These are phyloP conservation scores for Cacajao melanocephalus DNA, from an alignment of 2,797 vertebrate genomes.

Conservation along the genomic window DNA sequence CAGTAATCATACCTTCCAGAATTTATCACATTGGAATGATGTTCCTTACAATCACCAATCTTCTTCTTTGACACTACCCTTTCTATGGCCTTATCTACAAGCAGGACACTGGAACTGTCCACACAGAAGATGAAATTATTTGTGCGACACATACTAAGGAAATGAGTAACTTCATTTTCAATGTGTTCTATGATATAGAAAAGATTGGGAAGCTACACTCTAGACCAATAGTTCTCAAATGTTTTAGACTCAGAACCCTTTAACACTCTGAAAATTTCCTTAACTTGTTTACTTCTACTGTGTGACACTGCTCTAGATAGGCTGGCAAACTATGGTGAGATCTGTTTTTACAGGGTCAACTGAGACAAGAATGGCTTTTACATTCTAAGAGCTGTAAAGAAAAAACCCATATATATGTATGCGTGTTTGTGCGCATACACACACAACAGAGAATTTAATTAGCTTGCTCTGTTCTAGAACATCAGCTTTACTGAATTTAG, in stretches of 20 bases:
- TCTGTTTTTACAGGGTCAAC: neutral
- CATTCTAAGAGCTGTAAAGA: neutral
- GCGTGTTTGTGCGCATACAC: neutral
- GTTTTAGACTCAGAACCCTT: slow-evolving; percentile 1
- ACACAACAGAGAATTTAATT: neutral
- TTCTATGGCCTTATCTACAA: slow-evolving; percentile 10
- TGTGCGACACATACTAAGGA: neutral
- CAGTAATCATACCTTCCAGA: neutral
- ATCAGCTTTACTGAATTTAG: slow-evolving; percentile 14
- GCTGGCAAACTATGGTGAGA: neutral
- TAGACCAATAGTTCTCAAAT: slow-evolving; percentile 31
- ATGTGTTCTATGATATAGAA: neutral
- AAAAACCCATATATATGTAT: neutral
- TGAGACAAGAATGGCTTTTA: neutral
- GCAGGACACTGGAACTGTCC: neutral
- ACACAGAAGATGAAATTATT: neutral
- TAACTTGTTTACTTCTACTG: neutral
- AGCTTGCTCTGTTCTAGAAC: neutral
- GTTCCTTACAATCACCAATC: slow-evolving; percentile 22
- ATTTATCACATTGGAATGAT: slow-evolving; percentile 28
- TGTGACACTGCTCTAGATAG: neutral
- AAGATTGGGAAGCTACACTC: neutral
- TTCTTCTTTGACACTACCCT: slow-evolving; percentile 30
- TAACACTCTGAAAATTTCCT: neutral
- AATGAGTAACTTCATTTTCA: neutral